Conservation (phyloP, 2,797 vertebrate species). For the Sternotherus odoratus region DNA sequence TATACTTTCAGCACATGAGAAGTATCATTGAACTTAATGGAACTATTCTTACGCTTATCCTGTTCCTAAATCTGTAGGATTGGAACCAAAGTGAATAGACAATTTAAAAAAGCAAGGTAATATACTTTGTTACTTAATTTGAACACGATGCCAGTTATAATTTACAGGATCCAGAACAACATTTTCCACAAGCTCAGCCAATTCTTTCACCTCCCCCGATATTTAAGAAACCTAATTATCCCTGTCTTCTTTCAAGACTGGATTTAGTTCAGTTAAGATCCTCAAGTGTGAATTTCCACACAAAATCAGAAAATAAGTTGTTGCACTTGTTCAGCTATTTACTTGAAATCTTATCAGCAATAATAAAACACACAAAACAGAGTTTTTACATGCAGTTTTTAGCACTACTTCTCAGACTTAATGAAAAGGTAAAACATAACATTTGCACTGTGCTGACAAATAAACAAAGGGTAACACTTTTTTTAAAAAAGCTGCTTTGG, state of each 20-base stretch:
- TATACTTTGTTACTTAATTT: background rate
- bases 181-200: background rate
- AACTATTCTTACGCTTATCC: background rate
- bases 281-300: background rate
- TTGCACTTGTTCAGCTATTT: background rate
- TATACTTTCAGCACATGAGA: background rate
- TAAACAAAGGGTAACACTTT: background rate
- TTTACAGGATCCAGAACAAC: background rate
- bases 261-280: background rate
- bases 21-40: background rate
- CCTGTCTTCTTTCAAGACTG: background rate
- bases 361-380: background rate
- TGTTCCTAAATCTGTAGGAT: background rate
- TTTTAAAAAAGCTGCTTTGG: slow-evolving; percentile 23
- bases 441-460: background rate
- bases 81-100: background rate
- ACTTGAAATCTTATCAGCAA: background rate
- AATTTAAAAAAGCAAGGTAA: background rate
- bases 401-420: background rate
- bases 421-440: background rate
- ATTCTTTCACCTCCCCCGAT: rapidly evolving
- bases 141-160: background rate
- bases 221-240: background rate
- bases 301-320: slow-evolving; percentile 8
- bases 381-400: background rate